Base-by-base conservation (phyloP, 1,140 invertebrate genomes). In the Drosophila kanapiae region DNA sequence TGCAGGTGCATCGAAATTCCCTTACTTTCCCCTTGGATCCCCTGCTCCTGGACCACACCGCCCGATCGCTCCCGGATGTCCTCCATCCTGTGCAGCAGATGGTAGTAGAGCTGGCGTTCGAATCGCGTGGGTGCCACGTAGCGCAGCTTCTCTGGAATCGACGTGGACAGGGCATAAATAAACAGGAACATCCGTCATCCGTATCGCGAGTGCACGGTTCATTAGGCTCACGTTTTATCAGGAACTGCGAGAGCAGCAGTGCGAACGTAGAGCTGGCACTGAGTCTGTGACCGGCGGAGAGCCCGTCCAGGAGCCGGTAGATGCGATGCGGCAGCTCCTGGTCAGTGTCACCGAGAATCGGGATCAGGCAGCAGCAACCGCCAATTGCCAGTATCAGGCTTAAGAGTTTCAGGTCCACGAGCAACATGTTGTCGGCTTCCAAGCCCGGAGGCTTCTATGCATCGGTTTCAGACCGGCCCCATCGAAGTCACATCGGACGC, bases 181-280 rank as follows among this genome's bases (percentile, higher is more conserved):
- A 54, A 75, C 62, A 67, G 77, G 35, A 40, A 59, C 43, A 83
- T 84, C 61, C 74, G 74, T 83, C 61, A 71, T 51, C 51, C 47
- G 51, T 78, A 65, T 80, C 62, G 75, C 74, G n/a, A 23, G 38
- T 65, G 16, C 40, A 78, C 82, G 74, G 78, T 64, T 74, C 74
- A 82, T 75, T 75, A 68, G 57, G 76, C 87, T 83, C 53, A 91
- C 87, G 87, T 81, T 91, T 91, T 63, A 91, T 91, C 77, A 91
- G 71, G 33, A 91, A 91, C 70, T 91, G 71, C 45, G 77, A 70
- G 18, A 91, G 45, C 40, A 91, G 69, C 48, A 83, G 75, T 45
- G 78, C 69, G 58, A 91, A 87, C 53, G 80, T 78, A 38, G 84
- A 72, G 61, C 83, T 90, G 40, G 84, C 77, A 56, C 68, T 75